Conservation (phyloP, 1,140 invertebrate species). For the Drosophila cardini region DNA sequence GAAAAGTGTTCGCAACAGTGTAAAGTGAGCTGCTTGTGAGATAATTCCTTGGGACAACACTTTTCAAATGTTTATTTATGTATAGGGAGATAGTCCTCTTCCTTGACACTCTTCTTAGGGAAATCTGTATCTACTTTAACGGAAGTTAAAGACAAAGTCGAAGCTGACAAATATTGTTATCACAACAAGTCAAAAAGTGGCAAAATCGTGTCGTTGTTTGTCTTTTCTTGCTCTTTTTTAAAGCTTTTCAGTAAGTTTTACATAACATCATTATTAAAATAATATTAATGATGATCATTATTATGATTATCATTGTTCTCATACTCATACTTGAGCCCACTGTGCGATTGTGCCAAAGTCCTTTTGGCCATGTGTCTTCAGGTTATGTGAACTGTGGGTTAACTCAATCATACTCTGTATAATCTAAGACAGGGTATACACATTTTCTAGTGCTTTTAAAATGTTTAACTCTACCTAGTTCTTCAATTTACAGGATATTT, state of each 20-base stretch:
- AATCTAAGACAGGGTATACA: background rate
- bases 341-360: conserved; percentile 5
- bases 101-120: background rate
- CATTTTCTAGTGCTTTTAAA: background rate
- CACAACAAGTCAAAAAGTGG: conserved; percentile 35
- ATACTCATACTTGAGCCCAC: conserved; percentile 25
- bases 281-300: conserved; percentile 1
- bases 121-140: conserved; percentile 7
- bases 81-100: background rate
- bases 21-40: conserved; percentile 4
- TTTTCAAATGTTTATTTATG: conserved; percentile 48
- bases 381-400: conserved; percentile 4
- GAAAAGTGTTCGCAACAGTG: too few relatives aligned
- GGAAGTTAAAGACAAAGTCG: conserved; percentile 17
- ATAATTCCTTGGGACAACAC: conserved; percentile 37
- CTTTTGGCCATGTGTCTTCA: background rate
- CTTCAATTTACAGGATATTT: too few relatives aligned
- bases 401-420: conserved; percentile 13
- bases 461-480: too few relatives aligned
- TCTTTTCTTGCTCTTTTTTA: conserved; percentile 13
- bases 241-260: conserved; percentile 1
- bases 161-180: conserved; percentile 48
- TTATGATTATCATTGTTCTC: conserved; percentile 12
- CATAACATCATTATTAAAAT: conserved; percentile 18
- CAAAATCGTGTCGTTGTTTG: conserved; percentile 38